Evolutionary conservation across 1,140 invertebrate species (phyloP), one percentile per base, ranked within the genome.

Genomic region (Drosophila seguyi): DNA sequence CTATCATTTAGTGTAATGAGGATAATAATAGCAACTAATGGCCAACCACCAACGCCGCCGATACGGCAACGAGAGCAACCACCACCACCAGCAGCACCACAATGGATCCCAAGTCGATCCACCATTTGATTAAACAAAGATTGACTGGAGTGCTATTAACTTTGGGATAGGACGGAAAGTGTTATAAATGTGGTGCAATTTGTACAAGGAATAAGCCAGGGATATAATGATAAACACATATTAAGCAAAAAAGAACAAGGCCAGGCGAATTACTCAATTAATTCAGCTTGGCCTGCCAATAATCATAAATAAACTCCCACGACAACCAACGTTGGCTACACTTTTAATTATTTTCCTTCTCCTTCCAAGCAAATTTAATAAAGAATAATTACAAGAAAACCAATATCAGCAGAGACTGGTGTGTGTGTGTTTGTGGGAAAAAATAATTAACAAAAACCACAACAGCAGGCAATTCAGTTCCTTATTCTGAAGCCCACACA

Each of bases 11-110:
- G 80, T 65, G 63, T 87, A 87, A 87, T 87, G 83, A 88, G 83
- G 41, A 84, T 84, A 87, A 87, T 87, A 88, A 87, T 82, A 88
- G 73, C 62, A 88, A 84, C 80, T 87, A 87, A 87, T 88, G 76
- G 71, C 34, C 47, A 44, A 42, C 45, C 59, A 58, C 59, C 38
- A 39, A 34, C 22, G 36, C 41, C 22, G 42, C 41, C 27, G 18
- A 41, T 22, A 22, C n/a, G n/a, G n/a, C 27, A 42, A 31, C 14
- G 8, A 58, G 18, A 39, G 38, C 39, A 58, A 34, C 36, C 48
- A 53, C 29, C 38, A 34, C 11, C 42, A 25, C 2, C 25, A 25
- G 25, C 25, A 57, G 34, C 16, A 57, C 39, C n/a, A 20, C 47
- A 55, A 65, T 20, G 53, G 38, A 57, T 41, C 31, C 57, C 56